phyloP scores from a whole-genome alignment of 2,113 vertebrate species.

The Pachycephala philippinensis region DNA sequence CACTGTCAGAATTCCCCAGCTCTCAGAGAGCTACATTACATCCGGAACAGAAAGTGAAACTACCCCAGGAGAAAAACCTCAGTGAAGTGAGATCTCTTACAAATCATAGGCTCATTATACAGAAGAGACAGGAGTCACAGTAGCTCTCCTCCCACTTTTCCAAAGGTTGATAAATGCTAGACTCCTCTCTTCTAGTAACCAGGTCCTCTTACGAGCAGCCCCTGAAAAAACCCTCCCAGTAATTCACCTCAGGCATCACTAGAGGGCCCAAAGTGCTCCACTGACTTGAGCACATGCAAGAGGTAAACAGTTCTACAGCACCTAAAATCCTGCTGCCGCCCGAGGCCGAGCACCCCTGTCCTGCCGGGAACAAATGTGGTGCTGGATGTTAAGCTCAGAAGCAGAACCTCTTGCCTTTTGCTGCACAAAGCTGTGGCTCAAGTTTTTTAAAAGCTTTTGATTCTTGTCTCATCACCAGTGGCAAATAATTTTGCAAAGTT shows the following conservation, averaged over 20 bases:
- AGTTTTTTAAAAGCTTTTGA: background rate
- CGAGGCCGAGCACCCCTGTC: background rate
- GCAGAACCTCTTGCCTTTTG: background rate
- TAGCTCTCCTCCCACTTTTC: background rate
- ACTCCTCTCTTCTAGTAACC: background rate
- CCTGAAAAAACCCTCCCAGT: background rate
- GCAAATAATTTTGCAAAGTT: background rate
- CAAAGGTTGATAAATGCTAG: background rate
- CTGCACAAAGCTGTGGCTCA: background rate
- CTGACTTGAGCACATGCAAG: background rate
- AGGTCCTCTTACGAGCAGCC: background rate
- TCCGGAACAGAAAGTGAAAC: background rate
- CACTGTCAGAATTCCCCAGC: background rate
- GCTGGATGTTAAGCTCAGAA: background rate
- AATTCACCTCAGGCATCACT: background rate
- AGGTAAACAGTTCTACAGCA: background rate
- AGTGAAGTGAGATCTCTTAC: background rate
- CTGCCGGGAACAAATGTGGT: too few species aligned
- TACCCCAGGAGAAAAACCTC: background rate
- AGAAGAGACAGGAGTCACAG: background rate
- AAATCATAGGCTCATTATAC: background rate
- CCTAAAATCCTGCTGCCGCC: background rate
- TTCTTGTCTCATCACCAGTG: background rate
- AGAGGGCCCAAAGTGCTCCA: conserved; percentile 15
- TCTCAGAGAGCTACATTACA: background rate